Base-by-base conservation (phyloP, 2,113 vertebrate genomes). In the Natator depressus region DNA sequence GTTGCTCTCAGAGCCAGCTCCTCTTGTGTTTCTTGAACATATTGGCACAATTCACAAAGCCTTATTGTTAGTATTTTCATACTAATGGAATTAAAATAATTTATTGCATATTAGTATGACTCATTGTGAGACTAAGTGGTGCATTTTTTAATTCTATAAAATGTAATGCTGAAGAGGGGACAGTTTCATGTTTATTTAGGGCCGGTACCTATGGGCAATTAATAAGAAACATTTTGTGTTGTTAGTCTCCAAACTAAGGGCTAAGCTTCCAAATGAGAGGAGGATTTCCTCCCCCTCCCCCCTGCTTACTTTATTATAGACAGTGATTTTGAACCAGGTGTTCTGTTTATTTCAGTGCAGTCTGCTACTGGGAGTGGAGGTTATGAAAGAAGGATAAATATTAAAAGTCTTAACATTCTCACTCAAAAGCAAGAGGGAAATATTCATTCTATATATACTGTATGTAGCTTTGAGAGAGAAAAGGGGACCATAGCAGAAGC, bases 211-310 rank as follows among this genome's bases (percentile, higher is more conserved):
- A 1, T 17, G 29, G 12, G 8, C 55, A 84, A 8, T 8, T 87
- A 54, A 46, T 20, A 16, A 31, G 27, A 90, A 19, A 84, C 50
- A 72, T 38, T 38, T 47, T 55, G 27, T 79, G 79, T 87, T 50
- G 4, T n/a, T 87, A 25, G 2, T 51, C 65, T 89, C 53, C 24
- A 55, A 8, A 10, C 62, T 82, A 27, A 54, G 65, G 62, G 84
- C 1, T 2, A 59, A 31, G 69, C 2, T 75, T 87, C 2, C 55
- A 86, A 50, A 12, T 2, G 24, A 5, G 6, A 85, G 22, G 31
- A 81, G 20, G 5, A 59, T 31, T 55, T 55, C 29, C 11, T 10
- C 3, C 24, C 50, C 0, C 0, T 6, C 1, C 3, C 16, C 6
- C 5, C 9, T 10, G 49, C 49, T 50, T 50, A 2, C 2, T 25